Evolutionary conservation across 2,888 invertebrate genomes (phyloP), one percentile per base, ranked within the genome.

Genomic region (Drosophila neotestacea): DNA sequence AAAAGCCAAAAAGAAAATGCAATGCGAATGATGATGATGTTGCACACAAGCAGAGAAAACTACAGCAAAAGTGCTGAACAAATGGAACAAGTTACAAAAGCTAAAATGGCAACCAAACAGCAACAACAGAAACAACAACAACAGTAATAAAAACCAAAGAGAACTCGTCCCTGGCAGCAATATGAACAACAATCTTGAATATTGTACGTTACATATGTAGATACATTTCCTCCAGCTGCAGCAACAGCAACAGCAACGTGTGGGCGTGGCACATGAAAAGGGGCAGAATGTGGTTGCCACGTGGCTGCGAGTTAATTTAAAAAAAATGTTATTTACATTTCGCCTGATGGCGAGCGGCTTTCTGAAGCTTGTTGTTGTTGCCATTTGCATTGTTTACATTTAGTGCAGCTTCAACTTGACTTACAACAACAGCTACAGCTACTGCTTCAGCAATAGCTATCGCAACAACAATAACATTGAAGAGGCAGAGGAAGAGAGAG

Each of bases 161-260:
- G 46, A 65, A 52, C 66, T 70, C 71, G 59, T 56, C 60, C 65
- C 77, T 70, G 74, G 55, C 83, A 74, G 76, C 81, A 74, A 85
- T 83, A 83, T 83, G 83, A 83, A 80, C 85, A 85, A 83, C 81
- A 83, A 85, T 83, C 86, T 84, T 84, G 81, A 84, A 84, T 85
- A 84, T 84, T 81, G 79, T 70, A 83, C 76, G 79, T 72, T 83
- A 81, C 86, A 83, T 84, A 85, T 84, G 86, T 83, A 85, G 84
- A 83, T 84, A 85, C 80, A 83, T 84, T 85, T 85, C 81, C 84
- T 85, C 81, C 77, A 85, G 76, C 68, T 64, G 67, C 58, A 58
- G 56, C 36, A 50, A 9, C 64, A 64, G 60, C 16, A 52, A 30
- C 41, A 61, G 59, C 50, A 50, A 22, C 36, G 34, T 50, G 55